phyloP scores from a whole-genome alignment of 2,113 vertebrate species.

The Scolopax mira region DNA sequence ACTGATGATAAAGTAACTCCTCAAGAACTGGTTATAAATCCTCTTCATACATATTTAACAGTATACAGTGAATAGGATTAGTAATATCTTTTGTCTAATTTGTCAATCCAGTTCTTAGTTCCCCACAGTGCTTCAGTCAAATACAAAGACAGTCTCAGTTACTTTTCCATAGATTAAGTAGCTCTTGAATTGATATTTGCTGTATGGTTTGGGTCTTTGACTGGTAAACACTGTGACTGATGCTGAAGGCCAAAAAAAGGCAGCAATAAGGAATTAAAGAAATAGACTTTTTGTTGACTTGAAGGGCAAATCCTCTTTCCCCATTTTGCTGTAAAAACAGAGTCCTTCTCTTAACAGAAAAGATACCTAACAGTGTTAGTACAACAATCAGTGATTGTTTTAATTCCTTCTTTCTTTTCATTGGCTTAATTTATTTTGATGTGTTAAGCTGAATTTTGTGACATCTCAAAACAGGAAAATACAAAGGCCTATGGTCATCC shows the following conservation, averaged over 20 bases:
- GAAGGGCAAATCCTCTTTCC: slow-evolving; percentile 44
- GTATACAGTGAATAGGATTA: slow-evolving; percentile 64
- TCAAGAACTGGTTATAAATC: slow-evolving; percentile 63
- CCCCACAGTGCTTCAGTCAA: slow-evolving; percentile 55
- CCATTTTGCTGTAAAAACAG: background rate
- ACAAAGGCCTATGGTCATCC: background rate
- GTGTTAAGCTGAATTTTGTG: background rate
- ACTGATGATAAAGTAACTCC: slow-evolving; percentile 61
- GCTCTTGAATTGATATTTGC: slow-evolving; percentile 62
- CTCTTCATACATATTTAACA: slow-evolving; percentile 64
- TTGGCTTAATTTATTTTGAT: background rate
- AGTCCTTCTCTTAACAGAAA: background rate
- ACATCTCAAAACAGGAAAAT: background rate
- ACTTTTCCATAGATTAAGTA: slow-evolving; percentile 66
- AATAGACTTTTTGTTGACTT: slow-evolving; percentile 47
- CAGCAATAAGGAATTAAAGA: slow-evolving; percentile 46
- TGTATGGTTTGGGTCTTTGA: slow-evolving; percentile 63
- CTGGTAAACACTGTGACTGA: slow-evolving; percentile 64
- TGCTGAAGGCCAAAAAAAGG: slow-evolving; percentile 57
- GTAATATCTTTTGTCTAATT: slow-evolving; percentile 64
- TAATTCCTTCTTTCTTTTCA: slow-evolving; percentile 2
- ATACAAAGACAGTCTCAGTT: slow-evolving; percentile 60
- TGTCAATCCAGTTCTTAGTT: slow-evolving; percentile 65
- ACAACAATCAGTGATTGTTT: background rate
- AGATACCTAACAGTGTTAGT: background rate